A percentile compares a stretch with the other conserved stretches of the same genome.
phyloP scores from a whole-genome alignment of 2,888 invertebrate species.

The Drosophila quinaria region DNA sequence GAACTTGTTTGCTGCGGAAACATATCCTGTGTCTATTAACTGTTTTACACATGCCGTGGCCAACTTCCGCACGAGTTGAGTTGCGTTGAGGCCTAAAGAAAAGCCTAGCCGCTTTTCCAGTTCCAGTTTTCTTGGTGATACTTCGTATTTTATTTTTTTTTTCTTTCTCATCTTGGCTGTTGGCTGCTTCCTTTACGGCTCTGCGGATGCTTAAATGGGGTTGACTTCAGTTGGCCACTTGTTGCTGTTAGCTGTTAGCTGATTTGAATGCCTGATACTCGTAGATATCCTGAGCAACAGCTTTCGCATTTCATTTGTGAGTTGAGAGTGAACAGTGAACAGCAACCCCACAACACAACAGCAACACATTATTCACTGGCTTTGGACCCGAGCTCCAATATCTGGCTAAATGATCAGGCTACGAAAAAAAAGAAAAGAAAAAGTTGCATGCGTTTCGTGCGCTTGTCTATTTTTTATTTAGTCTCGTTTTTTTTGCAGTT shows the following conservation, averaged over 20 bases:
- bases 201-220: constrained; percentile 80
- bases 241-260: constrained; percentile 46
- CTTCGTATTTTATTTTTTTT: constrained; percentile 33
- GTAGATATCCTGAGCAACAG: constrained; percentile 63
- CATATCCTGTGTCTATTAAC: constrained; percentile 83
- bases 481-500: constrained; percentile 18
- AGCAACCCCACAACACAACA: constrained; percentile 40
- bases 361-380: constrained; percentile 48
- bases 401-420: constrained; percentile 72
- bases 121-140: constrained; percentile 61
- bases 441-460: constrained; percentile 75
- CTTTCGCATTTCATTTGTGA: constrained; percentile 76
- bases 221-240: constrained; percentile 52
- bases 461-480: constrained; percentile 58
- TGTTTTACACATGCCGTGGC: constrained; percentile 82
- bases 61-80: constrained; percentile 78
- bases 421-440: constrained; percentile 50
- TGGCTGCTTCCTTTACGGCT: constrained; percentile 50
- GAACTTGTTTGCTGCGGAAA: constrained; percentile 71
- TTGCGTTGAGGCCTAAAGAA: constrained; percentile 30
- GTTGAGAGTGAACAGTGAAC: constrained; percentile 9
- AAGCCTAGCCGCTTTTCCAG: constrained; percentile 56
- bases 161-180: constrained; percentile 26
- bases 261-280: constrained; percentile 78
- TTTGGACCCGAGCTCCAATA: constrained; percentile 54